Evolutionary conservation across 1,140 invertebrate genomes (phyloP).

Genomic region (Drosophila lacteicornis): DNA sequence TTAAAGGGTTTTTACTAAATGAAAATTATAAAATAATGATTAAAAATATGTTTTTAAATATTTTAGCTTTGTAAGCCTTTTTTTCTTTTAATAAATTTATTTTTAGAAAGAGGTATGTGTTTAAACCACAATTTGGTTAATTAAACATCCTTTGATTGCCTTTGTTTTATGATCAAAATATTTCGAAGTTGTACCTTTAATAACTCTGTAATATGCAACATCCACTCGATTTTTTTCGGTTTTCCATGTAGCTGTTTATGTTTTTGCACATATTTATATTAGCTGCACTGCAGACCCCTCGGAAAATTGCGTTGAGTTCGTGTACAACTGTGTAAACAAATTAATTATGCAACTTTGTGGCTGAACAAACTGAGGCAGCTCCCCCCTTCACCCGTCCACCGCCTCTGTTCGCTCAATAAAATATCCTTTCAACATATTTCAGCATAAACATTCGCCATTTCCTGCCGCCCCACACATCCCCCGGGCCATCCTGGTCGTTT

Average conservation of each 20-base stretch:
- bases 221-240: too few relatives aligned
- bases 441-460: slow-evolving; percentile 60
- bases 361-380: slow-evolving; percentile 17
- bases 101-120: too few relatives aligned
- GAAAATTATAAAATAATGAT: too few relatives aligned
- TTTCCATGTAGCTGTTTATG: neutral
- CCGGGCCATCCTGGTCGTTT: slow-evolving; percentile 32
- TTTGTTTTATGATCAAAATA: too few relatives aligned
- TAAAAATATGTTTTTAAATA: neutral
- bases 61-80: neutral
- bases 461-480: slow-evolving; percentile 9
- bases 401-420: slow-evolving; percentile 53
- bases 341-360: slow-evolving; percentile 77
- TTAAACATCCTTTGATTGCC: too few relatives aligned
- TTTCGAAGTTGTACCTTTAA: neutral
- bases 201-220: neutral
- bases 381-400: neutral
- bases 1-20: slow-evolving; percentile 1
- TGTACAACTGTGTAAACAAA: slow-evolving; percentile 83
- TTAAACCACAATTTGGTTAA: too few relatives aligned
- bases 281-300: slow-evolving; percentile 14
- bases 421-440: slow-evolving; percentile 76
- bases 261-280: slow-evolving; percentile 46
- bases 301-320: slow-evolving; percentile 50
- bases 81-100: too few relatives aligned